Percentiles rank a stretch among this genome's conserved stretches.
Conservation (phyloP, 1,140 invertebrate genomes). For the Drosophila teissieri region DNA sequence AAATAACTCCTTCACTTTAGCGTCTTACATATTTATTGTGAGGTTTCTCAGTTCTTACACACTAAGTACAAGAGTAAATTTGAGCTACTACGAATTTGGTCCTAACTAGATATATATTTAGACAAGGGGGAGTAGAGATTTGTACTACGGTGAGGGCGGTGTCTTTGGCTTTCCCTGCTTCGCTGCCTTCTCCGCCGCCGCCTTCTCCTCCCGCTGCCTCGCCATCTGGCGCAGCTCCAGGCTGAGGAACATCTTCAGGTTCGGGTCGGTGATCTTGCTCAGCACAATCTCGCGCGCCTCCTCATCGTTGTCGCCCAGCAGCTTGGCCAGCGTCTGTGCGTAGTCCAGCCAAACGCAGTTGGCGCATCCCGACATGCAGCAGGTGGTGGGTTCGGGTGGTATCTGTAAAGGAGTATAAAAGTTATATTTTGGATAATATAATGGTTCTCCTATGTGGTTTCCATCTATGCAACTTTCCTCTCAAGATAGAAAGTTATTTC, state of each 20-base stretch:
- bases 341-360: conserved; percentile 98
- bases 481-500: no score
- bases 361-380: conserved; percentile 96
- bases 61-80: conserved; percentile 36
- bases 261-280: conserved; percentile 91
- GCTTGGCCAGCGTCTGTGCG: conserved; percentile 91
- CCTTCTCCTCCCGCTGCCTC: conserved; percentile 31
- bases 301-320: conserved; percentile 88
- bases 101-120: conserved; percentile 18
- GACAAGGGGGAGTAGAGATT: neutral
- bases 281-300: conserved; percentile 90
- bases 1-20: neutral
- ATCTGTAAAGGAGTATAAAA: conserved; percentile 46
- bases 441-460: no score
- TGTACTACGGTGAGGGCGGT: conserved; percentile 36
- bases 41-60: conserved; percentile 50
- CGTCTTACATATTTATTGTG: conserved; percentile 36
- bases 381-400: conserved; percentile 90
- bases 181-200: conserved; percentile 9
- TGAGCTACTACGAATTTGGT: conserved; percentile 43
- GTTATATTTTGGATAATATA: no score
- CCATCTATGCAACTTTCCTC: no score
- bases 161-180: conserved; percentile 36
- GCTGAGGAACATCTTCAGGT: conserved; percentile 91
- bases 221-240: conserved; percentile 88